Evolutionary conservation across 2,888 invertebrate genomes (phyloP).

Genomic region (Abrostola triplasia): DNA sequence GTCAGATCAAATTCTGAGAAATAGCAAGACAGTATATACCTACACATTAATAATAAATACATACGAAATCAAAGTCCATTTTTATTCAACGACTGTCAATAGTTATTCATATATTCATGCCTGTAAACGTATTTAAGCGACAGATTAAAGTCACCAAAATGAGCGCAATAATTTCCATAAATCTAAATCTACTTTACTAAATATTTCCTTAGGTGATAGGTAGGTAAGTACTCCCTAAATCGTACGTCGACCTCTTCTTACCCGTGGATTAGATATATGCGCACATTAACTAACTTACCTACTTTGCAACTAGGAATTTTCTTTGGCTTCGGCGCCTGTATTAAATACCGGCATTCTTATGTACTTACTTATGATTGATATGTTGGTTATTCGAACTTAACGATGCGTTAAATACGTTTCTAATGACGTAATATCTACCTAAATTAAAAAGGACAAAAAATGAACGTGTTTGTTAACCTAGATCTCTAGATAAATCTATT

Average conservation of each 20-base stretch:
- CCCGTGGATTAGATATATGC: constrained; percentile 54
- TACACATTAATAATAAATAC: no score
- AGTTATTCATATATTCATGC: no score
- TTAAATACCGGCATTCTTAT: constrained; percentile 19
- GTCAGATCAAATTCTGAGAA: no score
- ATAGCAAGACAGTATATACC: no score
- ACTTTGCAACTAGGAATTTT: constrained; percentile 50
- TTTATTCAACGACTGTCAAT: no score
- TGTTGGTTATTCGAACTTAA: constrained; percentile 1
- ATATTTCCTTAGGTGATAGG: constrained; percentile 15
- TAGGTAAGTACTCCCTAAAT: constrained; percentile 44
- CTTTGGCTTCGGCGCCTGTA: constrained; percentile 58
- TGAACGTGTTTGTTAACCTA: neutral
- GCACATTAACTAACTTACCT: constrained; percentile 52
- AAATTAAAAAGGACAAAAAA: neutral
- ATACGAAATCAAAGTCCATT: no score
- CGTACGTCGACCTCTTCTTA: constrained; percentile 50
- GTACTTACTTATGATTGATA: constrained; percentile 40
- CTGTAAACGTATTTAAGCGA: neutral
- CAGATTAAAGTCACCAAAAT: neutral
- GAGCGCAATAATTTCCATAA: neutral
- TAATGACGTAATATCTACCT: neutral
- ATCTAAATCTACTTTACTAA: constrained; percentile 17
- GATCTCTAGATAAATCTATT: constrained; percentile 1
- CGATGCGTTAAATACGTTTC: neutral